phyloP scores from a whole-genome alignment of 2,797 vertebrate species.

The Siniperca undulata region DNA sequence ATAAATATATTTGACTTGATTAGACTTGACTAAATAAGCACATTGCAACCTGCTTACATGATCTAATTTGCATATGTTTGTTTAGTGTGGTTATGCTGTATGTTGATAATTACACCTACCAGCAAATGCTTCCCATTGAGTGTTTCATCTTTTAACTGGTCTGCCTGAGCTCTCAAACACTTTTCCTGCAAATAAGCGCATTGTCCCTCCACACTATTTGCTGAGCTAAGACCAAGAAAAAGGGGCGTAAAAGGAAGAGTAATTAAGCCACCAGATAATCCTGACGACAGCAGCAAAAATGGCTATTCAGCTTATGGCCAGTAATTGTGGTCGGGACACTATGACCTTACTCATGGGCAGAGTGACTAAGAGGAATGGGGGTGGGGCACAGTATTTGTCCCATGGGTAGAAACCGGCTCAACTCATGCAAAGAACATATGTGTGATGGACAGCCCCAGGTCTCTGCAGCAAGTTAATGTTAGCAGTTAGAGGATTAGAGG shows the following conservation, averaged over 20 bases:
- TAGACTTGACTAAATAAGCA: too few species aligned
- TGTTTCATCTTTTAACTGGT: constrained; percentile 15
- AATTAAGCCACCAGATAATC: constrained; percentile 78
- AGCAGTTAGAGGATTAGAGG: constrained; percentile 30
- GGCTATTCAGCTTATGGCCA: constrained; percentile 76
- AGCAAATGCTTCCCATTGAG: not conserved
- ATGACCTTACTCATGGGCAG: constrained; percentile 78
- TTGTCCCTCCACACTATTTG: constrained; percentile 54
- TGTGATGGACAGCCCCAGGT: constrained; percentile 41
- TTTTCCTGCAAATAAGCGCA: constrained; percentile 48
- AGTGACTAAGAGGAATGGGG: constrained; percentile 72
- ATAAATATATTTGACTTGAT: too few species aligned
- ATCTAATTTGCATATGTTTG: not conserved
- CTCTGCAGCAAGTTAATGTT: constrained; percentile 40
- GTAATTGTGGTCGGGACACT: constrained; percentile 84
- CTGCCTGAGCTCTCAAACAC: constrained; percentile 33
- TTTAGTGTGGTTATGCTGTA: not conserved
- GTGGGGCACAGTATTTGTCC: constrained; percentile 67
- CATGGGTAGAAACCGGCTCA: constrained; percentile 52
- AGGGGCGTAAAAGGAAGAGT: constrained; percentile 67
- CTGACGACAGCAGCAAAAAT: constrained; percentile 81
- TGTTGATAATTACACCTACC: not conserved
- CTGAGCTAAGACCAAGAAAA: constrained; percentile 73
- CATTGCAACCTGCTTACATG: constrained; percentile 5
- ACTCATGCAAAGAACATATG: constrained; percentile 49